Conservation (phyloP, 2,113 vertebrate species). For the Tretioscincus oriximinensis region DNA sequence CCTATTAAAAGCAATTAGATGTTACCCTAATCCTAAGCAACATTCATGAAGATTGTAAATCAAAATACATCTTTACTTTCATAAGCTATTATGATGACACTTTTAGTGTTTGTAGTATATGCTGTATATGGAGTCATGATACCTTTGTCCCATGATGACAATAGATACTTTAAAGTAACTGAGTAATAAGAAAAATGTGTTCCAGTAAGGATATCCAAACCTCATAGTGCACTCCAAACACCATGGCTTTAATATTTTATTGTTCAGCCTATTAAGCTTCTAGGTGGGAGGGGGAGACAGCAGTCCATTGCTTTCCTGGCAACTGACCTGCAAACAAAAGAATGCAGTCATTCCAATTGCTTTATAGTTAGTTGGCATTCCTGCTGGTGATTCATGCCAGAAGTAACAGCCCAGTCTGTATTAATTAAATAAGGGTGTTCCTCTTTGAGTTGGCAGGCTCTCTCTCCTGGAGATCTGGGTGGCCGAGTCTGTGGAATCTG, state of each 20-base stretch:
- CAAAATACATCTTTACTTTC: conserved; percentile 38
- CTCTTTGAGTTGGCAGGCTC: not conserved
- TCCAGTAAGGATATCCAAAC: not conserved
- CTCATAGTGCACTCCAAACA: too few relatives aligned
- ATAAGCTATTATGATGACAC: not conserved
- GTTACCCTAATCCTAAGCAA: conserved; percentile 8
- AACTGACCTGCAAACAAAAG: conserved; percentile 2
- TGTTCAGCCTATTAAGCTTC: too few relatives aligned
- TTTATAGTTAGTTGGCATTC: conserved; percentile 2
- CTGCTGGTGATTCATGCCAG: not conserved
- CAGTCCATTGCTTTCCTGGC: not conserved
- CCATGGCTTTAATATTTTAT: too few relatives aligned
- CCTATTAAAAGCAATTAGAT: too few relatives aligned
- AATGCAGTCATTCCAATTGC: not conserved
- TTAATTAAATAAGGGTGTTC: not conserved
- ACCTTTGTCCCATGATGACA: too few relatives aligned
- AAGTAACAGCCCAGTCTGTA: not conserved
- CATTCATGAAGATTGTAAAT: not conserved
- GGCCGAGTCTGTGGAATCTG: not conserved
- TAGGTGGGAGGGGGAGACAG: not conserved
- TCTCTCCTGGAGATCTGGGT: not conserved
- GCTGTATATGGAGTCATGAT: not conserved
- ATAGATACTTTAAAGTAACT: not conserved
- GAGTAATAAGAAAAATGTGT: not conserved
- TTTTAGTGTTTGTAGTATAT: too few relatives aligned